These are phyloP conservation scores for Enteromius paludinosus DNA, from an alignment of 2,797 vertebrate species.

Conservation along the genomic window DNA sequence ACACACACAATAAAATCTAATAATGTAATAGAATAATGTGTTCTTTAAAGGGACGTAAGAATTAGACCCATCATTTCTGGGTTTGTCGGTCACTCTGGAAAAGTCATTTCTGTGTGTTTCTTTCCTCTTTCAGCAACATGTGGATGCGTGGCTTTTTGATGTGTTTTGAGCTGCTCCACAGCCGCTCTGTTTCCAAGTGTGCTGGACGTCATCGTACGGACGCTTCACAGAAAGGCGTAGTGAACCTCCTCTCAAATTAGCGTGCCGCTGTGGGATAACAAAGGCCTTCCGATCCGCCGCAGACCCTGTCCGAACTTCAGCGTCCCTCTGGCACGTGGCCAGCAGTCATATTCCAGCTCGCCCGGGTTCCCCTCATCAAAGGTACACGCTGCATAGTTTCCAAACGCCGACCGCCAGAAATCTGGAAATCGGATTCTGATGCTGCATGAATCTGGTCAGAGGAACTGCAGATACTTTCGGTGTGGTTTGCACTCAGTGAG, in stretches of 20 bases:
- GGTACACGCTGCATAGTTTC: conserved; percentile 75
- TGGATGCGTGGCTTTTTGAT: conserved; percentile 79
- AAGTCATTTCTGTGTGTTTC: conserved; percentile 75
- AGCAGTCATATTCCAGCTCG: conserved; percentile 67
- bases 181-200: conserved; percentile 79
- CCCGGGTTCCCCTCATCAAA: conserved; percentile 73
- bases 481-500: conserved; percentile 76
- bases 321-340: conserved; percentile 69
- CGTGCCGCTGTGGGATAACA: conserved; percentile 65
- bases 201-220: conserved; percentile 78
- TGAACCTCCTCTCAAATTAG: conserved; percentile 81
- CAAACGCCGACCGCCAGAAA: conserved; percentile 74
- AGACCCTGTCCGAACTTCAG: conserved; percentile 66
- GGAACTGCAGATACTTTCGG: conserved; percentile 76
- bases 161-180: conserved; percentile 83
- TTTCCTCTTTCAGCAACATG: conserved; percentile 63
- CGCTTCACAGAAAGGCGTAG: conserved; percentile 76
- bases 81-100: conserved; percentile 75
- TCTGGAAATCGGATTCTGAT: conserved; percentile 81
- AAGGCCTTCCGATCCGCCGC: conserved; percentile 78
- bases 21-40: conserved; percentile 61
- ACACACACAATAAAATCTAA: conserved; percentile 59
- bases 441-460: conserved; percentile 74
- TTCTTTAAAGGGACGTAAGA: conserved; percentile 61
- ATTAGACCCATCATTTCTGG: conserved; percentile 67